Evolutionary conservation across 2,888 invertebrate genomes (phyloP).

Genomic region (Agriopis aurantiaria): DNA sequence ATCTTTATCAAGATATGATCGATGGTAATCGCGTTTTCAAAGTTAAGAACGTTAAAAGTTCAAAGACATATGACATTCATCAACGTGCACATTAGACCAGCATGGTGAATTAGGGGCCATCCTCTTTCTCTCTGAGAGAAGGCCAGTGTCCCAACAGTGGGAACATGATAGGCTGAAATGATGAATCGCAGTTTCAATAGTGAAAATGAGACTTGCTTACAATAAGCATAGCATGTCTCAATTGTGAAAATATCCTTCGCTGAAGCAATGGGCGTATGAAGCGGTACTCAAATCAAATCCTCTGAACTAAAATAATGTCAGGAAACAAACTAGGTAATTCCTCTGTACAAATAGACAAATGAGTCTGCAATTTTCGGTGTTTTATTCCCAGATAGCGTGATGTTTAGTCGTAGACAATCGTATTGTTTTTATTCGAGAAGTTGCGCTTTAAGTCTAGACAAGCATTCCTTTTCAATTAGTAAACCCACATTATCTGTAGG

Average conservation of each 20-base stretch:
- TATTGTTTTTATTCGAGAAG: neutral
- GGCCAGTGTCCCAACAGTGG: no score
- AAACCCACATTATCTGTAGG: slow-evolving; percentile 13
- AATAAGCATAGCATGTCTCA: no score
- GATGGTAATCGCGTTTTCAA: neutral
- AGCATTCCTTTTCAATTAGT: slow-evolving; percentile 14
- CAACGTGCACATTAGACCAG: no score
- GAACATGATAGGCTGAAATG: no score
- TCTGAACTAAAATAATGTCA: slow-evolving; percentile 4
- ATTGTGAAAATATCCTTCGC: no score
- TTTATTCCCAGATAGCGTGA: slow-evolving; percentile 10
- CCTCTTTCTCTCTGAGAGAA: no score
- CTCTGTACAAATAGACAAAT: slow-evolving; percentile 17
- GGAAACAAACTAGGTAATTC: slow-evolving; percentile 13
- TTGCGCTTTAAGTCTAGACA: slow-evolving; percentile 20
- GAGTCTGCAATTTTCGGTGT: slow-evolving; percentile 5
- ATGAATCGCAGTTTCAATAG: no score
- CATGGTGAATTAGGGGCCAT: no score
- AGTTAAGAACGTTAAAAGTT: no score
- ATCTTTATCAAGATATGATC: neutral
- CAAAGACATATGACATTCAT: no score
- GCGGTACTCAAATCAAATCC: slow-evolving; percentile 2
- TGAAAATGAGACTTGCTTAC: no score
- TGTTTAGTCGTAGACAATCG: slow-evolving; percentile 1
- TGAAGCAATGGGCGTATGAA: neutral